Percentiles rank a stretch among this genome's conserved stretches.
These are phyloP conservation scores for Drosophila serrata DNA, from an alignment of 1,140 invertebrate species.

Conservation along the genomic window DNA sequence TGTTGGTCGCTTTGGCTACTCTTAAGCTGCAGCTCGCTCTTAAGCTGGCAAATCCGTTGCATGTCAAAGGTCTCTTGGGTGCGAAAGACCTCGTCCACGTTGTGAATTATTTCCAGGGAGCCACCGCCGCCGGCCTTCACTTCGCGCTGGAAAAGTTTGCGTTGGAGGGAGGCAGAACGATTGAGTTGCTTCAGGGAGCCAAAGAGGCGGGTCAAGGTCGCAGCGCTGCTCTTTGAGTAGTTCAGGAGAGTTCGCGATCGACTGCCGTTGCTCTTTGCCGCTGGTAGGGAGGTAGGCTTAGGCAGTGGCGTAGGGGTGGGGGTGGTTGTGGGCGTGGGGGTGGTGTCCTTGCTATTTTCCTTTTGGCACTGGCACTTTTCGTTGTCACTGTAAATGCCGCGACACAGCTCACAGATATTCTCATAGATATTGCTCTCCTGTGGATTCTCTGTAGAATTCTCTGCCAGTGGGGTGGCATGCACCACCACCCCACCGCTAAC, in stretches of 20 bases:
- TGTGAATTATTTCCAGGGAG: constrained; percentile 78
- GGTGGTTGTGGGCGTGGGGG: constrained; percentile 21
- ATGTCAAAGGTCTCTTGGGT: constrained; percentile 80
- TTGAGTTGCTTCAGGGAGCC: constrained; percentile 76
- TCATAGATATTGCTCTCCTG: constrained; percentile 73
- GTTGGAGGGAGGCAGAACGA: constrained; percentile 60
- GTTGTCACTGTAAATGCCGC: constrained; percentile 68
- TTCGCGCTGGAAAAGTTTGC: constrained; percentile 42
- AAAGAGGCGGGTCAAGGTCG: constrained; percentile 68
- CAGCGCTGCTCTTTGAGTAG: constrained; percentile 64
- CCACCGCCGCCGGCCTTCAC: constrained; percentile 17
- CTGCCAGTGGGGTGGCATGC: neutral
- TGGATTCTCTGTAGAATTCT: neutral
- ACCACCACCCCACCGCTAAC: constrained; percentile 60
- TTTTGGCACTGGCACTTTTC: constrained; percentile 54
- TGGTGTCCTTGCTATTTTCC: neutral
- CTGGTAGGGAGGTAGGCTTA: constrained; percentile 8
- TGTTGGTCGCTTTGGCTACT: constrained; percentile 79
- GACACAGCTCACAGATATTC: constrained; percentile 75
- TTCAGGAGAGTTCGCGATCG: constrained; percentile 59
- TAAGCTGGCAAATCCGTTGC: constrained; percentile 74
- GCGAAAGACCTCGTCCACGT: constrained; percentile 79
- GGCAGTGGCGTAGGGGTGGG: constrained; percentile 16
- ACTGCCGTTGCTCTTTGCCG: constrained; percentile 37
- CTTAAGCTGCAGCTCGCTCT: constrained; percentile 52